Evolutionary conservation across 2,797 vertebrate species (phyloP), one percentile per base, ranked within the genome.

Genomic region (Odontamblyopus lacepedii): DNA sequence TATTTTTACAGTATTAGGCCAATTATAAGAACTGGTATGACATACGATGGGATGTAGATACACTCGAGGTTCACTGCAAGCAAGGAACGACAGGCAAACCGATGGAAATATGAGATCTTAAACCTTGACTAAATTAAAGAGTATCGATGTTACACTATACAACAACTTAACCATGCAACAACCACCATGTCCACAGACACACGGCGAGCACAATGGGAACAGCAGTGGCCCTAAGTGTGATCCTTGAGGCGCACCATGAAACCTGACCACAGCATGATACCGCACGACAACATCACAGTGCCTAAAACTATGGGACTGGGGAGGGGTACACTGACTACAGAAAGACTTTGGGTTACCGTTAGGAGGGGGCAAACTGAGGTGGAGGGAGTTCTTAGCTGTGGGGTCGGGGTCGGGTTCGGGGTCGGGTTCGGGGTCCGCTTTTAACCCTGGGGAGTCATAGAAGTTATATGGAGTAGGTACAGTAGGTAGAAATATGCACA

Each of bases 331-430:
- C 71, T 79, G 56, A 86, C 16, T 78, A 74, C 44, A 82, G 53
- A 80, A 76, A 73, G 70, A 80, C 87, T 74, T 30, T 67, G 63
- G 50, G 70, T 78, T 92, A 91, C 90, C 87, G 86, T 94, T 85
- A 86, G 92, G 83, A 90, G 88, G 86, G 84, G 89, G 91, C 87
- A 95, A 94, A 94, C 65, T 93, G 89, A 95, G 94, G 76, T 91
- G 92, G 86, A 95, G 88, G 88, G 86, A 87, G 72, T 89, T 94
- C 92, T 91, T 93, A 93, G 92, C 86, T 83, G 89, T 93, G 90
- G 82, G 85, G 84, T 93, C 90, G 74, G 91, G 88, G 77, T 75
- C 71, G 71, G 86, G 83, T 23, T 23, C 23, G 90, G 82, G 85
- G 84, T 93, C 90, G 74, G 91, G 88, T 78, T 75, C 71, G 71